These are phyloP conservation scores for Ptilonorhynchus violaceus DNA, from an alignment of 2,113 vertebrate species.

Conservation along the genomic window DNA sequence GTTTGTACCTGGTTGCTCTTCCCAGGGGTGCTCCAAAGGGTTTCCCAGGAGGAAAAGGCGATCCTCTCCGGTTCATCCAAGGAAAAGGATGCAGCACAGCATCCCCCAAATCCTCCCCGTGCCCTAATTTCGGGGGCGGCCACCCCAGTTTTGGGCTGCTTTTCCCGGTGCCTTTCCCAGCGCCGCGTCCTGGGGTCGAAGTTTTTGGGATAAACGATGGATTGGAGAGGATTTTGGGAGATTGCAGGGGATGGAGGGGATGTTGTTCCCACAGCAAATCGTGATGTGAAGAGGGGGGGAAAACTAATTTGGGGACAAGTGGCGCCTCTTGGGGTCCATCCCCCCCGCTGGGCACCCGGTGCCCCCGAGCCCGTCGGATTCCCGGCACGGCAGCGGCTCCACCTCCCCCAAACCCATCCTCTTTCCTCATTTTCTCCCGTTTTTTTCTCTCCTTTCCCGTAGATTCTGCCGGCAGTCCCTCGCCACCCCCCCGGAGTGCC, in stretches of 20 bases:
- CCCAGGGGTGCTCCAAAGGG: background rate
- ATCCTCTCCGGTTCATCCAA: accelerated
- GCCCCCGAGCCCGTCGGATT: background rate
- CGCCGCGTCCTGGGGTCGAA: accelerated
- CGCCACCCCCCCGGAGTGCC: background rate
- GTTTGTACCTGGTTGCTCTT: background rate
- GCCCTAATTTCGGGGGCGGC: accelerated
- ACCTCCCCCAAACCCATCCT: accelerated
- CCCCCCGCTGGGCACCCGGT: background rate
- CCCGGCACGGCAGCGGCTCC: accelerated
- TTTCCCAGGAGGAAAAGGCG: background rate
- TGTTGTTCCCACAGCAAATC: background rate
- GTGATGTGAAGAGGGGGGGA: accelerated
- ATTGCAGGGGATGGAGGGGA: background rate
- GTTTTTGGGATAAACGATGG: background rate
- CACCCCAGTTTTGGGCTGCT: background rate
- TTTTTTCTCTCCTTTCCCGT: background rate
- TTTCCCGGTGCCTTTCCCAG: background rate
- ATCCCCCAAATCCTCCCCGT: background rate
- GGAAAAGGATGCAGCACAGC: accelerated
- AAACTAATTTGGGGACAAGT: accelerated
- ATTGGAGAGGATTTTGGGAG: background rate
- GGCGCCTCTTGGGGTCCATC: accelerated
- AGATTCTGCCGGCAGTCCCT: background rate
- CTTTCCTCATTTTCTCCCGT: background rate